These are phyloP conservation scores for Channallabes apus DNA, from an alignment of 2,797 vertebrate species.

Conservation along the genomic window DNA sequence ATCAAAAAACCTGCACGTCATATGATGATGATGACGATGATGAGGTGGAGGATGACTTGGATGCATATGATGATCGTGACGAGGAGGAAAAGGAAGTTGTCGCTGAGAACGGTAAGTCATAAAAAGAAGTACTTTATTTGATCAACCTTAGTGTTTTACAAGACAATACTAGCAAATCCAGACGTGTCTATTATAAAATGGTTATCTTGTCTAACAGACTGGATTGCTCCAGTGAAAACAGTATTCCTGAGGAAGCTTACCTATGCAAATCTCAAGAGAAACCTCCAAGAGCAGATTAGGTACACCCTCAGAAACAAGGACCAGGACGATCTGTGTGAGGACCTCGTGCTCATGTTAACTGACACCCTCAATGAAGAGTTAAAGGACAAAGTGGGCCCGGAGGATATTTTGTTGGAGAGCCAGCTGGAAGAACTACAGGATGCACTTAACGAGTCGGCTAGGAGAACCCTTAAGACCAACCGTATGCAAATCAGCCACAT, in stretches of 20 bases:
- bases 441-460: conserved; percentile 66
- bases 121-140: not conserved
- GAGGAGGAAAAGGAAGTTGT: conserved; percentile 45
- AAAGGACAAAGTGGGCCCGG: conserved; percentile 67
- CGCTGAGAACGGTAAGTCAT: conserved; percentile 66
- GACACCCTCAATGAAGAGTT: conserved; percentile 69
- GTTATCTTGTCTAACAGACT: conserved; percentile 60
- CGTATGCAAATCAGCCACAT: conserved; percentile 64
- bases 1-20: conserved; percentile 44
- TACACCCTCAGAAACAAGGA: conserved; percentile 67
- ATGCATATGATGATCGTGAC: not conserved
- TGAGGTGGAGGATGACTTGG: conserved; percentile 37
- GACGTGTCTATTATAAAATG: not conserved
- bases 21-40: conserved; percentile 41
- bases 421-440: conserved; percentile 68
- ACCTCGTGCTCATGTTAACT: conserved; percentile 70
- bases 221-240: conserved; percentile 72
- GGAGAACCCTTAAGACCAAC: conserved; percentile 70
- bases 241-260: conserved; percentile 80
- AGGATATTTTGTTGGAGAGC: conserved; percentile 64
- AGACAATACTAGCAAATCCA: not conserved
- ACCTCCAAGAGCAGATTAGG: conserved; percentile 76
- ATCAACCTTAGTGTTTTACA: not conserved
- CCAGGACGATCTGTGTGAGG: conserved; percentile 72
- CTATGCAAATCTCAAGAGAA: conserved; percentile 75